Evolutionary conservation across 2,113 vertebrate genomes (phyloP).

Genomic region (Hymenochirus boettgeri): DNA sequence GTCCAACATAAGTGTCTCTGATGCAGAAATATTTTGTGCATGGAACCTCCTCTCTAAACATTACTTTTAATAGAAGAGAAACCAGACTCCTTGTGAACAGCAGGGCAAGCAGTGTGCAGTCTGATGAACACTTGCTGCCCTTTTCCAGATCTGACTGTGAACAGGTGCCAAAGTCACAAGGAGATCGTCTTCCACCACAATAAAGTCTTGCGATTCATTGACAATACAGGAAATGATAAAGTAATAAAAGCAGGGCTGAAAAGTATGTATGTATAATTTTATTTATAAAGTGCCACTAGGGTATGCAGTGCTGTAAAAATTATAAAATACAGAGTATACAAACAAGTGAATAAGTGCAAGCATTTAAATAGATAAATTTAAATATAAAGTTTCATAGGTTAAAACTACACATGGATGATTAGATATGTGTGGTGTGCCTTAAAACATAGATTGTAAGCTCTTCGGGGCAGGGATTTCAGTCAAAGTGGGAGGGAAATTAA

Average conservation of each 20-base stretch:
- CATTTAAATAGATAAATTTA: no score
- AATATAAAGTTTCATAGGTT: no score
- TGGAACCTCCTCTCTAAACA: conserved; percentile 22
- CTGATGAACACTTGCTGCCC: conserved; percentile 8
- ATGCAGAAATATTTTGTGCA: background rate
- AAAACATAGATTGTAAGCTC: no score
- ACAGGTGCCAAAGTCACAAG: conserved; percentile 38
- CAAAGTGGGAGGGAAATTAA: no score
- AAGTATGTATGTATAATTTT: no score
- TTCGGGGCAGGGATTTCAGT: no score
- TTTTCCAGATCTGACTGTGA: conserved; percentile 27
- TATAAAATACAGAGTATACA: no score
- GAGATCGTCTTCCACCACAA: conserved; percentile 31
- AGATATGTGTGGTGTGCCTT: no score
- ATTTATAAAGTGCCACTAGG: no score
- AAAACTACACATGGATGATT: no score
- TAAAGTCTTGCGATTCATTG: conserved; percentile 3
- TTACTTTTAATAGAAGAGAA: conserved; percentile 40
- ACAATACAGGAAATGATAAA: conserved; percentile 25
- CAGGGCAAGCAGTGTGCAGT: conserved; percentile 9
- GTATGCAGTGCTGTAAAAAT: no score
- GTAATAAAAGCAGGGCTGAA: background rate
- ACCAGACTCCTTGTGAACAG: conserved; percentile 39
- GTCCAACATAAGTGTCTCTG: background rate
- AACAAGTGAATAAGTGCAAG: no score